Conservation (phyloP, 64 coral and sea anemone species). For the Stylophora pistillata region DNA sequence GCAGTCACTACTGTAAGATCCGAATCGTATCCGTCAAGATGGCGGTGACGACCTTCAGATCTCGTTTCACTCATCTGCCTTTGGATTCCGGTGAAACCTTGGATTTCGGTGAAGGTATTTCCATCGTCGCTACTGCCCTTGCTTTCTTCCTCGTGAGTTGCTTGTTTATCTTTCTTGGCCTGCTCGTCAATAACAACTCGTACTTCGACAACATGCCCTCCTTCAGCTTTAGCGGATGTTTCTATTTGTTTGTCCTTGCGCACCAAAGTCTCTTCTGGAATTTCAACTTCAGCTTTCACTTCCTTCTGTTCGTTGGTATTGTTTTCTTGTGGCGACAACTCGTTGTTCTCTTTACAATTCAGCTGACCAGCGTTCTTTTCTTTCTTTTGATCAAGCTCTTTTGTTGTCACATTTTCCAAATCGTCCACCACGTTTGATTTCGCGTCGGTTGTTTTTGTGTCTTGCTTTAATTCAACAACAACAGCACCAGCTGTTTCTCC, state of each 20-base stretch:
- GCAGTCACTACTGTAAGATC: neutral
- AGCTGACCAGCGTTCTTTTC: neutral
- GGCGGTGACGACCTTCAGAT: neutral
- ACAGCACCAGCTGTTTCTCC: neutral
- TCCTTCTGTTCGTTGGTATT: neutral
- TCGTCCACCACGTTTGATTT: neutral
- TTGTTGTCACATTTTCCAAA: neutral
- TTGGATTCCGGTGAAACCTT: neutral
- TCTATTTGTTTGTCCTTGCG: neutral
- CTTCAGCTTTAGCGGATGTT: neutral
- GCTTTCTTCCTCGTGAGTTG: neutral
- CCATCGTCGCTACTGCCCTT: neutral
- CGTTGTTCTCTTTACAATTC: neutral
- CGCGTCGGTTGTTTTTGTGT: neutral
- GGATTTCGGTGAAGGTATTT: neutral
- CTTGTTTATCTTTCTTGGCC: neutral
- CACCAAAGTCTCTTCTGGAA: neutral
- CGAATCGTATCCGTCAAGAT: neutral
- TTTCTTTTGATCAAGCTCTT: neutral
- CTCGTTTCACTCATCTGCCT: neutral
- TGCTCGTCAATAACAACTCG: neutral
- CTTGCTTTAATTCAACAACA: neutral
- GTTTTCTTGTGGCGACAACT: constrained; percentile 28
- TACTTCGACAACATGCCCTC: neutral
- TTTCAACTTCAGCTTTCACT: neutral